Evolutionary conservation across 2,888 invertebrate species (phyloP), one percentile per base, ranked within the genome.

Genomic region (Hoplodrina ambigua): DNA sequence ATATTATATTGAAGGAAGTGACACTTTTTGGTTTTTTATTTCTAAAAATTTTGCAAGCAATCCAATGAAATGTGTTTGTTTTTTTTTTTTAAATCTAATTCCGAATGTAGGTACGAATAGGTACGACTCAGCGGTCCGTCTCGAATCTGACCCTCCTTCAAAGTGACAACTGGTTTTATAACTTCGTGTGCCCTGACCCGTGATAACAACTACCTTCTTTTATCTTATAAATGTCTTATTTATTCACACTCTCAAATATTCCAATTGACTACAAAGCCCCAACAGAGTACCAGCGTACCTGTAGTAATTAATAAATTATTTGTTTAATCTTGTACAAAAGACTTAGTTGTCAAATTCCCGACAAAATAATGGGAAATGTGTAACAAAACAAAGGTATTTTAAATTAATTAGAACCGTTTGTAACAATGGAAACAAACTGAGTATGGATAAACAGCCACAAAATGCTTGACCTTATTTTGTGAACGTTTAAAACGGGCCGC

Each of bases 391-490:
- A 65, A 72, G 50, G 46, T 62, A 63, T 67, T 81, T 41, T 44
- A 62, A 68, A 78, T 72, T 69, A 69, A 77, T 80, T 80, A 64
- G 49, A 54, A 69, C 63, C 64, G 56, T 79, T 79, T 59, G 62
- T 69, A 62, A 75, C 69, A 70, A 68, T 63, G 46, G 55, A 15
- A 60, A 70, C 64, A 59, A 69, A 75, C 56, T 65, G 68, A 62
- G 67, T 75, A 84, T 56, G 75, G 59, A 69, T 72, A 81, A 75
- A 75, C 67, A 63, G 33, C 69, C 70, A 69, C 73, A 72, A 75
- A 81, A 69, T 62, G 63, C 72, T 84, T 78, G 78, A 84, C 84
- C 84, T 69, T 76, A 80, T 80, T 73, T 69, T 57, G 60, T 20
- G 44, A 81, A 58, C 69, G 61, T 64, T 78, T 69, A 44, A 67